These are phyloP conservation scores for Drosophila picticornis DNA, from an alignment of 2,888 invertebrate species.

Conservation along the genomic window DNA sequence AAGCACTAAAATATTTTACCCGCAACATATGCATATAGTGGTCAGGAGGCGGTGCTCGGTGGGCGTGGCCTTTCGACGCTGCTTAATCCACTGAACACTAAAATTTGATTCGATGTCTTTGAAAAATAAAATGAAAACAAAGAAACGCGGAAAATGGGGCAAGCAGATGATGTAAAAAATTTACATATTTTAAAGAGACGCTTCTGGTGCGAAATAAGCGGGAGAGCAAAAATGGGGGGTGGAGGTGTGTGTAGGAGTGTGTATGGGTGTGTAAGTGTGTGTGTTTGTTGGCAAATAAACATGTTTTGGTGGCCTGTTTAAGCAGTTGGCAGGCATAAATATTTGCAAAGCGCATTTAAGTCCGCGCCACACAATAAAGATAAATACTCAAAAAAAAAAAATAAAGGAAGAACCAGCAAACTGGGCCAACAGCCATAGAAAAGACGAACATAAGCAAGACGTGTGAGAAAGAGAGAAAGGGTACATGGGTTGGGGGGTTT, in stretches of 20 bases:
- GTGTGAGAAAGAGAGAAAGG: neutral
- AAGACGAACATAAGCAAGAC: slow-evolving; percentile 1
- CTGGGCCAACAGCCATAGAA: slow-evolving; percentile 49
- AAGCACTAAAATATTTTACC: slow-evolving; percentile 47
- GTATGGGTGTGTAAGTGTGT: neutral
- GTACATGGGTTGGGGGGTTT: neutral
- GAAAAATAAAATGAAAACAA: slow-evolving; percentile 16
- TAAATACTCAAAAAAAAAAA: slow-evolving; percentile 61
- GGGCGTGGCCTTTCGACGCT: slow-evolving; percentile 62
- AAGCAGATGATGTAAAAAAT: slow-evolving; percentile 56
- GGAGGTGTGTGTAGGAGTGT: neutral
- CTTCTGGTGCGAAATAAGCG: neutral
- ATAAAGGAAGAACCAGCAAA: slow-evolving; percentile 10
- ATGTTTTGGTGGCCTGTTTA: slow-evolving; percentile 64
- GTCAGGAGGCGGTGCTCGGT: neutral
- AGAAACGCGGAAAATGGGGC: slow-evolving; percentile 21
- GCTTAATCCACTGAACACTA: slow-evolving; percentile 61
- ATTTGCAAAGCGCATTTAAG: slow-evolving; percentile 81
- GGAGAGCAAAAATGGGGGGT: neutral
- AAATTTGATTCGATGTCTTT: slow-evolving; percentile 62
- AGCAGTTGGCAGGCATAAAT: slow-evolving; percentile 75
- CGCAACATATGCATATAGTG: slow-evolving; percentile 4
- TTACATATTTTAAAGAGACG: slow-evolving; percentile 36
- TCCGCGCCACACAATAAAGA: slow-evolving; percentile 70
- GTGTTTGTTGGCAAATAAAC: slow-evolving; percentile 63